Base-by-base conservation (phyloP, 2,888 invertebrate species). In the Mythimna ferrago region DNA sequence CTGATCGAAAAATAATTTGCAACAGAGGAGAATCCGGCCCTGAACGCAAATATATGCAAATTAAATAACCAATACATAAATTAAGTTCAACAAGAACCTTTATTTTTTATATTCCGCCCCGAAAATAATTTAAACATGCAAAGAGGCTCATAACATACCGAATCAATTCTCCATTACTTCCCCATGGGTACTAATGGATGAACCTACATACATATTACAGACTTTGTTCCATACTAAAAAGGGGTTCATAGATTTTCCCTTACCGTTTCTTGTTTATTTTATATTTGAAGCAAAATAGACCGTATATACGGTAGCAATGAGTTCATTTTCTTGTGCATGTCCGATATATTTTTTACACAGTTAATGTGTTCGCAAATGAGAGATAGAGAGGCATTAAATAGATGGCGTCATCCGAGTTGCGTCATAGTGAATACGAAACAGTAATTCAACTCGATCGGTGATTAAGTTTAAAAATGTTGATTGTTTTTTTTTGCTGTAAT, bases 81-180 rank as follows among this genome's bases (percentile, higher is more conserved):
- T 70, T 60, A 72, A 77, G 32, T 80, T 54, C 61, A 57, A 66
- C 44, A 66, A 32, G 56, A 70, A n/a, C n/a, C 26, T 58, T 35
- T 41, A 58, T 72, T 63, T 81, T 72, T 74, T 71, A 56, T 62
- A 74, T 53, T 44, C 41, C 5, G 51, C 66, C 53, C 64, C 73
- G 48, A 78, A 83, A 73, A 79, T 82, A 79, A 86, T 86, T 84
- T 74, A 78, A 82, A 80, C 71, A 84, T 79, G 71, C 61, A 71
- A 72, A 72, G 19, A 65, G 77, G 71, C 62, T 80, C 70, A 83
- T 81, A 80, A 57, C 75, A 61, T 66, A 84, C 71, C 58, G 70
- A 86, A 86, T 86, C 83, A 83, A 85, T 85, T 75, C 76, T 38
- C 77, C 81, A 83, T 86, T 79, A 85, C 74, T 77, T 70, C 76